Evolutionary conservation across 2,113 vertebrate species (phyloP).

Genomic region (Indri indri): DNA sequence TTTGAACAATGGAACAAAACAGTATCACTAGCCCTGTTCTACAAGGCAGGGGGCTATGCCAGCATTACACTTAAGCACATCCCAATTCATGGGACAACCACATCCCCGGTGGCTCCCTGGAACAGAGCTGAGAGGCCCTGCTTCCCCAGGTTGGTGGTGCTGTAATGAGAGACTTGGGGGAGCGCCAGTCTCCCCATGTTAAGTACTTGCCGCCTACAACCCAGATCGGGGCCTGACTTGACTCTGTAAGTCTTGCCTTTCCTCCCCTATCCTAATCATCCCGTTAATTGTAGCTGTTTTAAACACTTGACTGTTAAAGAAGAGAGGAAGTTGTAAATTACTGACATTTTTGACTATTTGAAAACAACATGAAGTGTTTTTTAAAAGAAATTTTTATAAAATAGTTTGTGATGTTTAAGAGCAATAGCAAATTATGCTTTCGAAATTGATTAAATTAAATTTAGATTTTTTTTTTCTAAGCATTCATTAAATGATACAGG

Average conservation of each 20-base stretch:
- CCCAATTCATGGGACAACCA: background rate
- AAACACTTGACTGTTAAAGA: background rate
- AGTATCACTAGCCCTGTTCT: background rate
- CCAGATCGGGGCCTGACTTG: too few relatives aligned
- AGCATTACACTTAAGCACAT: background rate
- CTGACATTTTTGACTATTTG: constrained; percentile 24
- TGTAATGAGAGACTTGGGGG: background rate
- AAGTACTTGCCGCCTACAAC: background rate
- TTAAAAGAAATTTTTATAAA: background rate
- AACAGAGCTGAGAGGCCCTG: background rate
- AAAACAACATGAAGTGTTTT: constrained; percentile 2
- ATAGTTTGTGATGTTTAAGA: background rate
- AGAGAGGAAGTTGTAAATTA: background rate
- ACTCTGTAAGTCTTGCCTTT: background rate
- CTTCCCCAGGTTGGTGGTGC: background rate
- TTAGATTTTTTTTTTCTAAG: background rate
- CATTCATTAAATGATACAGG: background rate
- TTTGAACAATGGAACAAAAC: background rate
- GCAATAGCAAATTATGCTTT: background rate
- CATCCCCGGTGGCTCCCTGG: background rate
- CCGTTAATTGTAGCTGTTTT: constrained; percentile 12
- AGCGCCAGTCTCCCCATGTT: background rate
- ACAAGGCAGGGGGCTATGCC: background rate
- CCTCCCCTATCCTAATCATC: background rate
- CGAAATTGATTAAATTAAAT: background rate